These are phyloP conservation scores for Squalus acanthias DNA, from an alignment of 2,797 vertebrate genomes.

Conservation along the genomic window DNA sequence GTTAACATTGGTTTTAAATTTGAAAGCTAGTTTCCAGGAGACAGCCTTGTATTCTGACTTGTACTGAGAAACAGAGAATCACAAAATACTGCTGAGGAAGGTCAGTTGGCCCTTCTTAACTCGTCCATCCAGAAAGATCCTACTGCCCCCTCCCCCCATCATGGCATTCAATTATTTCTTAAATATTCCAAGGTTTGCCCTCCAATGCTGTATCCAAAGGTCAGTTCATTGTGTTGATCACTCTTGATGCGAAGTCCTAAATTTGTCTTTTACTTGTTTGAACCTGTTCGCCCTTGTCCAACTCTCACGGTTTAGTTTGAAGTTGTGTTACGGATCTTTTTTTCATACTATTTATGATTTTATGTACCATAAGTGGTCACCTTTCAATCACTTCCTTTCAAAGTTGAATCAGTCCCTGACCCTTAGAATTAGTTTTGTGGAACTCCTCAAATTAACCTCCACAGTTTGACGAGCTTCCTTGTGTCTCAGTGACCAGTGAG, in stretches of 20 bases:
- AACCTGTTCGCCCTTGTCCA: neutral
- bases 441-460: neutral
- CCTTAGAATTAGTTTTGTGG: neutral
- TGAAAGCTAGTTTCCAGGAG: neutral
- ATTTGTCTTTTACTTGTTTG: neutral
- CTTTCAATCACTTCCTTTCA: neutral
- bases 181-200: neutral
- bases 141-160: too few species aligned
- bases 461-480: neutral
- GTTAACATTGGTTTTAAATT: neutral
- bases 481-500: neutral
- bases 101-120: neutral
- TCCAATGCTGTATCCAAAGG: neutral
- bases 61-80: neutral
- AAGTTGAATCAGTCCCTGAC: neutral
- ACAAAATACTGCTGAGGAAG: neutral
- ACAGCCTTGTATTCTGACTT: neutral
- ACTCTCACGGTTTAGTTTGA: neutral
- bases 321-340: neutral
- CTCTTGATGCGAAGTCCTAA: neutral
- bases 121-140: neutral
- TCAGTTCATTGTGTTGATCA: neutral
- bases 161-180: neutral
- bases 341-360: neutral
- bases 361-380: neutral